Conservation (phyloP, 2,888 invertebrate species). For the Adela reaumurella region DNA sequence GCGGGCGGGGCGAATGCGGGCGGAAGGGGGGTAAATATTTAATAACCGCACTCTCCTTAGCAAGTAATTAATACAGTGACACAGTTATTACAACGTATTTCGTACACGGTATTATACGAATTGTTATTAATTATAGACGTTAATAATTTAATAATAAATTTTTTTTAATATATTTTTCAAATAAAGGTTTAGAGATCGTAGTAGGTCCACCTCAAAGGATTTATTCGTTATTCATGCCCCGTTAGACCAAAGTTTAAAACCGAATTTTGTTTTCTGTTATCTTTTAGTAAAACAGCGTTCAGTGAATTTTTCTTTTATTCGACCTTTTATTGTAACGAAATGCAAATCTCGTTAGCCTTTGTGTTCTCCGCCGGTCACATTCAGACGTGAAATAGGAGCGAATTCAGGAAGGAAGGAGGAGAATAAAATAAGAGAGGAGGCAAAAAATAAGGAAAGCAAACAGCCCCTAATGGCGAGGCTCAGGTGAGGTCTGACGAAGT, state of each 20-base stretch:
- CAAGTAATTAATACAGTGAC: neutral
- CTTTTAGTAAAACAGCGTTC: neutral
- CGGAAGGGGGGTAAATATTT: neutral
- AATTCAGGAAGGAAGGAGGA: slow-evolving; percentile 51
- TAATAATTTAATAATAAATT: no score
- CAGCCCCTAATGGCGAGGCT: slow-evolving; percentile 45
- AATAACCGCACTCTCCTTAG: neutral
- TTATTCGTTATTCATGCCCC: no score
- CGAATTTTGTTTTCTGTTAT: neutral
- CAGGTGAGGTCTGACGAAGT: slow-evolving; percentile 51
- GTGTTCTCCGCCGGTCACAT: neutral
- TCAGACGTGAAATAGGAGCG: slow-evolving; percentile 53
- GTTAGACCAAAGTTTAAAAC: no score
- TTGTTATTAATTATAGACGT: no score
- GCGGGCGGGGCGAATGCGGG: slow-evolving; percentile 12
- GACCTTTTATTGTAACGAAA: neutral
- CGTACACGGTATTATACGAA: no score
- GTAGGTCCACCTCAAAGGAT: no score
- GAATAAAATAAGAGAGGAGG: slow-evolving; percentile 54
- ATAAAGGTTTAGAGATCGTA: no score
- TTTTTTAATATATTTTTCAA: no score
- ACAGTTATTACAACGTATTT: neutral
- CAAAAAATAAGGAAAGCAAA: slow-evolving; percentile 50
- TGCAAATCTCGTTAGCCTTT: neutral
- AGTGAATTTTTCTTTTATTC: neutral